Evolutionary conservation across 1,140 invertebrate species (phyloP), one percentile per base, ranked within the genome.

Genomic region (Zelostemma sp.): DNA sequence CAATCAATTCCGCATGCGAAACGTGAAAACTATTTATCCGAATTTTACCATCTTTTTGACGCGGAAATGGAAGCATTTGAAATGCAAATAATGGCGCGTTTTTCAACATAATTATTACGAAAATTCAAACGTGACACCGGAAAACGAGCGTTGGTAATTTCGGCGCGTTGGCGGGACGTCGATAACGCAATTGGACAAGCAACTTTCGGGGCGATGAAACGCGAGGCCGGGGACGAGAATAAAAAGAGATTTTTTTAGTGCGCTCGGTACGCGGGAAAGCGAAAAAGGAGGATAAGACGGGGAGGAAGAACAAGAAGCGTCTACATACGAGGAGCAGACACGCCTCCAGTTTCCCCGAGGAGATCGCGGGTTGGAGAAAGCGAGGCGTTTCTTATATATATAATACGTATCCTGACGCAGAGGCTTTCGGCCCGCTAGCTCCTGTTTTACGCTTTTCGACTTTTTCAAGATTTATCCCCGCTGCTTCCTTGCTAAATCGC

Each of bases 401-500:
- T n/a, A 35, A 35, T 35, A 35, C 33, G 33, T 35, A 66, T 67
- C 64, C 69, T 72, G 59, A 60, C 59, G 69, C 55, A 38, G 16
- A 2, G 18, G 25, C 48, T 61, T 31, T 48, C 43, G 58, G 63
- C 66, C 61, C 59, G 62, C 60, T 70, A 62, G 63, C 57, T 54
- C 73, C 79, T 82, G 83, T 85, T 85, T 84, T 83, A 84, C 82
- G 83, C 82, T 81, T 85, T 84, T 84, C 83, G 82, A 84, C 82
- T 83, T 84, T 77, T 83, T 74, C 77, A 80, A 83, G 82, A 85
- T 85, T 85, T 85, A 85, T 85, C 79, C 78, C 73, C 76, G 67
- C 63, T 70, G 80, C 79, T 83, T 85, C 81, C 81, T 84, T 75
- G 83, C 80, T 85, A 84, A 85, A 85, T 85, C 83, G 82, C 77